Percentiles rank a stretch among this genome's conserved stretches.
Conservation (phyloP, 2,888 invertebrate genomes). For the Keiferia lycopersicella region DNA sequence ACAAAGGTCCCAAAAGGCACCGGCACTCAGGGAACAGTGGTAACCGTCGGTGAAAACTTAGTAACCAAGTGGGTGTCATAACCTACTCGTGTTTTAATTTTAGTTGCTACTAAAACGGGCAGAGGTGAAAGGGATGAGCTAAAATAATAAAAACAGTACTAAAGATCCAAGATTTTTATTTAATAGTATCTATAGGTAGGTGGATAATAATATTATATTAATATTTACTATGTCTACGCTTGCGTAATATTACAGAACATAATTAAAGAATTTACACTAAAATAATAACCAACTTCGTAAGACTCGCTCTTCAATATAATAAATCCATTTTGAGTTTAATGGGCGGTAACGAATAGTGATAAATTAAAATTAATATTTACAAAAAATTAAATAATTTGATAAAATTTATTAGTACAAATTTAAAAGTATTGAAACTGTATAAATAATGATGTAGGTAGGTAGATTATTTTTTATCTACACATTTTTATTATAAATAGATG, state of each 20-base stretch:
- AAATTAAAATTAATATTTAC: neutral
- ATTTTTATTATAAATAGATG: too few species aligned
- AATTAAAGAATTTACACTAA: conserved; percentile 77
- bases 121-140: neutral
- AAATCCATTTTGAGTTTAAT: conserved; percentile 39
- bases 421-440: neutral
- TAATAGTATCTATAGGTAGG: conserved; percentile 62
- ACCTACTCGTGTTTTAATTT: too few species aligned
- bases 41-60: too few species aligned
- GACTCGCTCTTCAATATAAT: conserved; percentile 51
- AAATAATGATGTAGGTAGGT: neutral
- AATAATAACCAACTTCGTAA: conserved; percentile 61
- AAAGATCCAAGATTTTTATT: conserved; percentile 53
- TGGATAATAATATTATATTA: conserved; percentile 58
- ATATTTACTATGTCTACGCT: conserved; percentile 65
- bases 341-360: conserved; percentile 65
- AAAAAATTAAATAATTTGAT: conserved; percentile 51
- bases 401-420: conserved; percentile 27
- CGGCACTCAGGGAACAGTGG: too few species aligned
- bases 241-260: conserved; percentile 78
- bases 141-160: neutral
- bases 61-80: too few species aligned
- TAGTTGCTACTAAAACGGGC: too few species aligned
- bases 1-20: too few species aligned
- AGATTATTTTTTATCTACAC: too few species aligned